These are phyloP conservation scores for Branchipolynoe longqiensis DNA, from an alignment of 2,888 invertebrate species.

Conservation along the genomic window DNA sequence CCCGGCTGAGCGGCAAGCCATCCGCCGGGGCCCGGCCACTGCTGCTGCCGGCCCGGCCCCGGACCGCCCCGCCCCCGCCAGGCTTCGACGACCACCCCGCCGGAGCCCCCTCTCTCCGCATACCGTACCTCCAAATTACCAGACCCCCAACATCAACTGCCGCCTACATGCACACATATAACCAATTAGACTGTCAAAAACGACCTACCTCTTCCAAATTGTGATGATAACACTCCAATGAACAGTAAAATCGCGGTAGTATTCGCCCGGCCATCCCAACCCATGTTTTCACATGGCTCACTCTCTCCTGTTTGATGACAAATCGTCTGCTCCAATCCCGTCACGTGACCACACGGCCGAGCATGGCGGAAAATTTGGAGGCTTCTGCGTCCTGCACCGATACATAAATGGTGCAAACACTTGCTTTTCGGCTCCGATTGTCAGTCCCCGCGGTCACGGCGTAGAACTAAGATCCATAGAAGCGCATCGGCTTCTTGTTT, in stretches of 20 bases:
- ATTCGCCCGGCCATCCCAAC: slow-evolving; percentile 37
- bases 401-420: slow-evolving; percentile 13
- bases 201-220: slow-evolving; percentile 48
- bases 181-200: neutral
- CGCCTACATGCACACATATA: neutral
- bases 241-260: slow-evolving; percentile 54
- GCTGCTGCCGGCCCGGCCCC: neutral
- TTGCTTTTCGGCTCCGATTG: neutral
- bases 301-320: slow-evolving; percentile 34
- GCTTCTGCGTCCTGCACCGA: neutral
- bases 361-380: slow-evolving; percentile 51
- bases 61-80: neutral
- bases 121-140: slow-evolving; percentile 1
- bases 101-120: neutral
- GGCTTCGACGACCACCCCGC: neutral
- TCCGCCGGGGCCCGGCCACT: neutral
- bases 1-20: slow-evolving; percentile 5
- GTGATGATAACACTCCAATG: slow-evolving; percentile 40
- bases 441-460: neutral
- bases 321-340: slow-evolving; percentile 38
- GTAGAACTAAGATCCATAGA: neutral
- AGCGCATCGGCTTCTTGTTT: neutral
- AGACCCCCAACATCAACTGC: neutral
- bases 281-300: slow-evolving; percentile 55
- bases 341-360: slow-evolving; percentile 39